Evolutionary conservation across 2,888 invertebrate species (phyloP).

Genomic region (Gymnoscelis rufifasciata): DNA sequence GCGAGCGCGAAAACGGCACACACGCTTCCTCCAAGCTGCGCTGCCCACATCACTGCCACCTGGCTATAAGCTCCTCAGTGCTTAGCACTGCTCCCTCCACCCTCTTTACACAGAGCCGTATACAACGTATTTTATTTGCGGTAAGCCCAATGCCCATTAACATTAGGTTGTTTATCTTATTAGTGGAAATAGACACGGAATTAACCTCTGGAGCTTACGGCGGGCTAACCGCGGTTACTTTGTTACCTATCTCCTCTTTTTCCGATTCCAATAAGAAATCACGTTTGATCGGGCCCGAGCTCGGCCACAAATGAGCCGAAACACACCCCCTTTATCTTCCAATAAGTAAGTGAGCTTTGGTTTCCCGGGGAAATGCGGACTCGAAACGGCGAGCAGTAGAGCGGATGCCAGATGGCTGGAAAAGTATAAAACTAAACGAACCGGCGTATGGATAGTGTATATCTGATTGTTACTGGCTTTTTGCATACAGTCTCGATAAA

Average conservation of each 20-base stretch:
- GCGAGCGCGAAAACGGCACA: constrained; percentile 51
- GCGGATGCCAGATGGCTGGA: constrained; percentile 64
- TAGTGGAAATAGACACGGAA: constrained; percentile 45
- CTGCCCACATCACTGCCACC: constrained; percentile 63
- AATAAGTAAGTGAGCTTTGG: constrained; percentile 67
- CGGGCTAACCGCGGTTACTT: constrained; percentile 49
- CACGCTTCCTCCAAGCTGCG: constrained; percentile 38
- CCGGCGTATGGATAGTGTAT: constrained; percentile 60
- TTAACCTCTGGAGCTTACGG: constrained; percentile 43
- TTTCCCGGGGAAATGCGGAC: constrained; percentile 51
- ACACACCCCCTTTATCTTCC: constrained; percentile 71
- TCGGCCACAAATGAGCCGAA: constrained; percentile 72
- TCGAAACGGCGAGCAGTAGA: constrained; percentile 50
- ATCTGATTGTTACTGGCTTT: constrained; percentile 61
- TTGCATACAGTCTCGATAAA: constrained; percentile 56
- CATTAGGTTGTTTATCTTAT: constrained; percentile 45
- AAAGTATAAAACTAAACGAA: constrained; percentile 70
- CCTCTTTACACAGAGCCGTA: constrained; percentile 24
- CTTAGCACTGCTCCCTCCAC: constrained; percentile 16
- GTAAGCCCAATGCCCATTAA: constrained; percentile 30
- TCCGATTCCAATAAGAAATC: constrained; percentile 67
- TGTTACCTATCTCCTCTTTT: constrained; percentile 54
- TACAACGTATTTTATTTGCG: constrained; percentile 22
- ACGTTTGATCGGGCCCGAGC: constrained; percentile 61
- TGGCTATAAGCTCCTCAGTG: constrained; percentile 52